Evolutionary conservation across 2,113 vertebrate species (phyloP), one percentile per base, ranked within the genome.

Genomic region (Nycticorax nycticorax): DNA sequence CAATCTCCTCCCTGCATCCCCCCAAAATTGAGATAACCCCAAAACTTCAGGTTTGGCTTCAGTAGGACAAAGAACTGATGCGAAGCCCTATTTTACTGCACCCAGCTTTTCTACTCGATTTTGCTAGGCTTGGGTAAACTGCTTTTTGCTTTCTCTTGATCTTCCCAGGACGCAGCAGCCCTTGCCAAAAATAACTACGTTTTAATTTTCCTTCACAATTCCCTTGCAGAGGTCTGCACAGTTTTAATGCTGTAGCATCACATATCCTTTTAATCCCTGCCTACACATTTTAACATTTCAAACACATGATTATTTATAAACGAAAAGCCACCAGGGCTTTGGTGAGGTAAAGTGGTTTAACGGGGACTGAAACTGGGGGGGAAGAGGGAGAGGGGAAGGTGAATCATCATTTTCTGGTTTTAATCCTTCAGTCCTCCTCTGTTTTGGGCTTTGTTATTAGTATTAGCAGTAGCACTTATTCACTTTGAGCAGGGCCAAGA

Each of bases 211-310:
- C 50, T 92, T 96, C 76, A 71, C 62, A 94, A 90, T 88, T 95
- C 94, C 47, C 55, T 92, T 95, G 91, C 75, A 97, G 91, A 93
- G 32, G 64, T 86, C 88, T 85, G 84, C 32, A 66, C 78, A 86
- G 82, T 84, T 91, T 82, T 94, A 93, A 94, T 85, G 76, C 82
- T 47, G 82, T 47, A 95, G 88, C 95, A 92, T 89, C 69, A 45
- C 81, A 83, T 55, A 89, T 56, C 72, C 91, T 92, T 92, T 94
- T 92, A 96, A 93, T 92, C 80, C 72, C 85, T 85, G 93, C 93
- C 93, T 80, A 95, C 82, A 55, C 62, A 37, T 96, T 96, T 96
- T 92, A 94, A 90, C 89, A 95, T 95, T 94, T 96, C 90, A 96
- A 94, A 96, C 90, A 85, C 88, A 88, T 37, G 60, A 88, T 93